Evolutionary conservation across 2,797 vertebrate genomes (phyloP).

Genomic region (Onychomys torridus): DNA sequence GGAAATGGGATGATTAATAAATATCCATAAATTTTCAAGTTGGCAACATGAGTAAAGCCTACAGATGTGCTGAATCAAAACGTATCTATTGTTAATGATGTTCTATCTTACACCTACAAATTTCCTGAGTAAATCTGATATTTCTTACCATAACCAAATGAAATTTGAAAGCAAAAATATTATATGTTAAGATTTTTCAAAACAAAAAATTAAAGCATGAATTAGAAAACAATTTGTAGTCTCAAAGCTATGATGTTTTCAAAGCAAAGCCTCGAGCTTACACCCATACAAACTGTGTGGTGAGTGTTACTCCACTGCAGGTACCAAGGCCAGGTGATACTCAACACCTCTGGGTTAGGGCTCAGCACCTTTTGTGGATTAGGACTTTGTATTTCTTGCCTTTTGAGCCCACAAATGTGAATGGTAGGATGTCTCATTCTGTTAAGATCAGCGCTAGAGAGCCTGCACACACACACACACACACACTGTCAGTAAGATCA

Average conservation of each 20-base stretch:
- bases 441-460: neutral
- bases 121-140: neutral
- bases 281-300: neutral
- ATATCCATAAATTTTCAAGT: neutral
- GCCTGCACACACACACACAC: too few species aligned
- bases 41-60: neutral
- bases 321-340: neutral
- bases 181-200: neutral
- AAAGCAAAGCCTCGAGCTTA: neutral
- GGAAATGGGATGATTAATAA: neutral
- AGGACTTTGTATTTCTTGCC: neutral
- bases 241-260: neutral
- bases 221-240: neutral
- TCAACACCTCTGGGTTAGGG: neutral
- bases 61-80: neutral
- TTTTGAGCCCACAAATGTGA: neutral
- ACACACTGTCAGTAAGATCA: too few species aligned
- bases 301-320: too few species aligned
- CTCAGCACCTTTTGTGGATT: neutral
- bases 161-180: neutral
- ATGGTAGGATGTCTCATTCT: neutral
- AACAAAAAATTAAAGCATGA: neutral
- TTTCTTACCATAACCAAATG: neutral
- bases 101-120: neutral
- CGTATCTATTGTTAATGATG: neutral